Conservation (phyloP, 2,113 vertebrate species). For the Pleuronectes platessa region DNA sequence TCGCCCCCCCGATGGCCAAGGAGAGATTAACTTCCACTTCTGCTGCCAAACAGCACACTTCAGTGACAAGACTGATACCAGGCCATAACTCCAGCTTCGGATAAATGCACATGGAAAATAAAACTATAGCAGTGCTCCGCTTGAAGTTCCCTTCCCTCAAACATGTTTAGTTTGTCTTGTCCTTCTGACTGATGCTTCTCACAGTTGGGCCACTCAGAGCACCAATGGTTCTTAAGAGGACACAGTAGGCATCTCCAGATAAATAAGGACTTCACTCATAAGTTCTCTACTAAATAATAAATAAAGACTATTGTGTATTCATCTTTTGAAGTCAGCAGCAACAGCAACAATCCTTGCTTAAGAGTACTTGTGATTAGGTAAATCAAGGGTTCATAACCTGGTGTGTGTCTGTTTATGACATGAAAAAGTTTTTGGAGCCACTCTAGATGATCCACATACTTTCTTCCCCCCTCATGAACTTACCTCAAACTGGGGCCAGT, state of each 20-base stretch:
- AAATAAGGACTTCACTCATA: background rate
- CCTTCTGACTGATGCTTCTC: background rate
- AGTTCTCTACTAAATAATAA: constrained; percentile 22
- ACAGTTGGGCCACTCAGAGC: constrained; percentile 3
- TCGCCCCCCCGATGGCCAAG: background rate
- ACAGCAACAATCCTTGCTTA: background rate
- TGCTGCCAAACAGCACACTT: constrained; percentile 20
- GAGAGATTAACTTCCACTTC: constrained; percentile 23
- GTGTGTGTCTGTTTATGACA: background rate
- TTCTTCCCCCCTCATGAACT: constrained; percentile 29
- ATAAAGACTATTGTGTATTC: background rate
- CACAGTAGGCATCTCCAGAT: background rate
- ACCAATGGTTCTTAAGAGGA: background rate
- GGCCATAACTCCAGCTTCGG: background rate
- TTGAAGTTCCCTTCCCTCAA: background rate
- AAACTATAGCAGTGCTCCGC: background rate
- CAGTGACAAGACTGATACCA: constrained; percentile 20
- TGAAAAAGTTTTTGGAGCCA: background rate
- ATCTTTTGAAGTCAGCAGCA: constrained; percentile 1
- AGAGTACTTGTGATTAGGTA: background rate
- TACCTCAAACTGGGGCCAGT: constrained; percentile 99
- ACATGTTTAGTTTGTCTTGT: background rate
- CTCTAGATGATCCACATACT: background rate
- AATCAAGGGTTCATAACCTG: background rate
- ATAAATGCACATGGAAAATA: background rate